These are phyloP conservation scores for Oxyruncus cristatus DNA, from an alignment of 2,113 vertebrate genomes.

Conservation along the genomic window DNA sequence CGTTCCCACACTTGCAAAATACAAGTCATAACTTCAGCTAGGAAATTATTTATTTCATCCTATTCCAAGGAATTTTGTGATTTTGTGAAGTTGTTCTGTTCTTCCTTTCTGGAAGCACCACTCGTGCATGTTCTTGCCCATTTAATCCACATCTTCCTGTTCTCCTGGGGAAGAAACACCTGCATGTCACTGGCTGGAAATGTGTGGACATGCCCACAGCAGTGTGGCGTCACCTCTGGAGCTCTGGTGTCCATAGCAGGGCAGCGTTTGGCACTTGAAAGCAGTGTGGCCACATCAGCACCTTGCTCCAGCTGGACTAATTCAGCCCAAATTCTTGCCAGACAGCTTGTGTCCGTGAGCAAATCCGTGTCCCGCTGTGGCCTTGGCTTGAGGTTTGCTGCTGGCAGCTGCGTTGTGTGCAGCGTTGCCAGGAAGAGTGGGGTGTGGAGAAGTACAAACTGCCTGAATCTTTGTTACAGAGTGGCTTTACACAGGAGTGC, in stretches of 20 bases:
- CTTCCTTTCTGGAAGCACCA: neutral
- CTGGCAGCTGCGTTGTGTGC: neutral
- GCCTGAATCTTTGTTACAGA: neutral
- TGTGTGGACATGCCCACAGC: neutral
- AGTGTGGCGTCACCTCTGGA: neutral
- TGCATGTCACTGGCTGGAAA: neutral
- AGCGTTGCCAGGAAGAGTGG: neutral
- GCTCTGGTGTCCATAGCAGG: neutral
- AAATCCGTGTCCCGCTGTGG: neutral
- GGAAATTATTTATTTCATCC: neutral
- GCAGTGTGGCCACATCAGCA: neutral
- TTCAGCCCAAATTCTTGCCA: neutral
- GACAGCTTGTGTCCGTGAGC: neutral
- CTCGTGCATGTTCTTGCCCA: neutral
- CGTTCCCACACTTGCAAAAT: neutral
- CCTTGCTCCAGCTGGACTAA: neutral
- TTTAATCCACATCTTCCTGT: neutral
- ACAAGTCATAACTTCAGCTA: neutral
- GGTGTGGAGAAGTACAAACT: neutral
- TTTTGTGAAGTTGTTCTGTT: neutral
- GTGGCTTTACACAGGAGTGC: neutral
- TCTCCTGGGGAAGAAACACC: neutral
- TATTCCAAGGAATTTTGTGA: neutral
- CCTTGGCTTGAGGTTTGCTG: neutral
- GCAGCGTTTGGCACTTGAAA: neutral